phyloP scores from a whole-genome alignment of 2,888 invertebrate genomes.

The Limenitis camilla region DNA sequence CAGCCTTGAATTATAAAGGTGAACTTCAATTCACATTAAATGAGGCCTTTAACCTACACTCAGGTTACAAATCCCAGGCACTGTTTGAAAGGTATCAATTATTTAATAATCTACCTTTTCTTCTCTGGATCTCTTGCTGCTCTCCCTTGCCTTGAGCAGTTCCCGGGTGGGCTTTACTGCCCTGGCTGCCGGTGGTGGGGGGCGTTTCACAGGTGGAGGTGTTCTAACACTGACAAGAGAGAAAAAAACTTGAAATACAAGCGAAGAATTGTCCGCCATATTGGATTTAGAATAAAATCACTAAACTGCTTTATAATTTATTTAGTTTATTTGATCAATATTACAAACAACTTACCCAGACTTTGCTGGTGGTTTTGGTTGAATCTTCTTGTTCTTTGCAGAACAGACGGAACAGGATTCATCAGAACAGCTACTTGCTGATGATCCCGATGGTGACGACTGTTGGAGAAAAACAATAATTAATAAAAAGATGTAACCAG shows the following conservation, averaged over 20 bases:
- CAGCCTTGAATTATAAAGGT: not conserved
- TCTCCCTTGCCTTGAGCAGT: slow-evolving; percentile 64
- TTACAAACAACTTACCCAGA: slow-evolving; percentile 68
- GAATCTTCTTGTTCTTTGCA: slow-evolving; percentile 73
- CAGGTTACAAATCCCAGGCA: not conserved
- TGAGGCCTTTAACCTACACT: too few species aligned
- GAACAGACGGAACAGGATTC: slow-evolving; percentile 90
- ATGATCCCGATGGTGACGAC: slow-evolving; percentile 83
- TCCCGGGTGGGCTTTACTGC: slow-evolving; percentile 58
- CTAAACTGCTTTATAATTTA: too few species aligned
- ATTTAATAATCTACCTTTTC: slow-evolving; percentile 48
- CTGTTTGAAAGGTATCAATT: not conserved
- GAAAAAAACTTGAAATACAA: not conserved
- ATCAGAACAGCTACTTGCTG: slow-evolving; percentile 87
- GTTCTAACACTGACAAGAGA: slow-evolving; percentile 72
- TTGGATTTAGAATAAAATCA: too few species aligned
- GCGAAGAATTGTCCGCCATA: slow-evolving; percentile 35
- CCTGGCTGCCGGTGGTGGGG: slow-evolving; percentile 28
- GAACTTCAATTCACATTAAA: not conserved
- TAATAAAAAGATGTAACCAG: not conserved
- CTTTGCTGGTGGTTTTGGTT: slow-evolving; percentile 75
- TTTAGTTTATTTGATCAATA: too few species aligned
- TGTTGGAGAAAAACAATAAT: slow-evolving; percentile 27
- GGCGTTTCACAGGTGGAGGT: slow-evolving; percentile 61
- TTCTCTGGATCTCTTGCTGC: slow-evolving; percentile 68